Percentiles rank a stretch among this genome's conserved stretches.
Conservation (phyloP, 2,113 vertebrate genomes). For the Erpornis zantholeuca region DNA sequence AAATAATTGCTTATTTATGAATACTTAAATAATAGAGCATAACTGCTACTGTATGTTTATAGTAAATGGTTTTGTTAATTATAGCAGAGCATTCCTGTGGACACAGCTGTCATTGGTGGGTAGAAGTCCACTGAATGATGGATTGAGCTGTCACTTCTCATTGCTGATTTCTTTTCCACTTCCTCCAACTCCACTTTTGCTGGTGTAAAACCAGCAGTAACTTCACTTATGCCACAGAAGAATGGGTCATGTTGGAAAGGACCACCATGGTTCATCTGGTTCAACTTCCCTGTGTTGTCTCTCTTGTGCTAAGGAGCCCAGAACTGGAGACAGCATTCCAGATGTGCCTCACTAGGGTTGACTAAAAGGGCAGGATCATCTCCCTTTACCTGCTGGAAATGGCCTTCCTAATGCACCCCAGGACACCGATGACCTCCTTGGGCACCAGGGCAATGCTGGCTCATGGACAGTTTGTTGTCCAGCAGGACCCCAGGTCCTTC, state of each 20-base stretch:
- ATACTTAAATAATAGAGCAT: neutral
- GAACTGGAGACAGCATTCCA: neutral
- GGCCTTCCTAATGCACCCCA: neutral
- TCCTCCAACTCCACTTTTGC: neutral
- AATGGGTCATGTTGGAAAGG: neutral
- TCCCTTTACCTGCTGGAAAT: neutral
- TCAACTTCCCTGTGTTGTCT: neutral
- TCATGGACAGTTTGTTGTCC: neutral
- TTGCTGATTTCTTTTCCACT: neutral
- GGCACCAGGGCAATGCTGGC: neutral
- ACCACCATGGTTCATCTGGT: rapidly evolving
- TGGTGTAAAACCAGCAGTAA: neutral
- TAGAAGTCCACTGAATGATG: neutral
- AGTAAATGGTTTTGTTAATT: neutral
- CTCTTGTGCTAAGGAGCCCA: neutral
- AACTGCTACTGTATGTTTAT: neutral
- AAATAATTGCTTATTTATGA: neutral
- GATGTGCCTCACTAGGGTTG: neutral
- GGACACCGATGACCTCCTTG: neutral
- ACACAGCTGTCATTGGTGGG: neutral
- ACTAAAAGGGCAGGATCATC: neutral
- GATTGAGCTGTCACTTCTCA: neutral
- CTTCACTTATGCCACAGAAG: neutral
- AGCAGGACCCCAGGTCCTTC: neutral
- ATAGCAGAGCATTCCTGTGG: neutral